Conservation (phyloP, 2,888 invertebrate genomes). For the Drosophila mimetica region DNA sequence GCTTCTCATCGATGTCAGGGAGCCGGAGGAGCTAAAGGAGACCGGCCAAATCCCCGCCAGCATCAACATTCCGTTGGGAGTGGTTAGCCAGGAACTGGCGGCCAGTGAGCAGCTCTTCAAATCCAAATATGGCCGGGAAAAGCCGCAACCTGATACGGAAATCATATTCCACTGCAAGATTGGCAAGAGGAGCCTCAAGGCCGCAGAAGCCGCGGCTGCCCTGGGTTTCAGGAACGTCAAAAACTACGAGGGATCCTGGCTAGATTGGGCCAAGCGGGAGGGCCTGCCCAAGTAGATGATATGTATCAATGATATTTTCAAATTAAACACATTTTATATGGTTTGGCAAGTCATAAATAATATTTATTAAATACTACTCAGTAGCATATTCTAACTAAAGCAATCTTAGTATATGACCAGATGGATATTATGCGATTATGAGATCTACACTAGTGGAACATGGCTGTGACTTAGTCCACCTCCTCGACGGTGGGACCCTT, state of each 20-base stretch:
- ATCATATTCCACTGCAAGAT: slow-evolving; percentile 89
- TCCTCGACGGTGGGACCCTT: slow-evolving; percentile 58
- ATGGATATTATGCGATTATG: slow-evolving; percentile 7
- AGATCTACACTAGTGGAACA: slow-evolving; percentile 13
- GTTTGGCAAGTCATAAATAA: slow-evolving; percentile 3
- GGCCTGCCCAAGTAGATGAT: slow-evolving; percentile 67
- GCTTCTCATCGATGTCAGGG: slow-evolving; percentile 90
- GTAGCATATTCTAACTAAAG: slow-evolving; percentile 3
- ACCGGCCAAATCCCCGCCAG: slow-evolving; percentile 90
- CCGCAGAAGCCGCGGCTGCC: slow-evolving; percentile 85
- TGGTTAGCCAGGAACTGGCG: slow-evolving; percentile 66
- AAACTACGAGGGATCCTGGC: slow-evolving; percentile 82
- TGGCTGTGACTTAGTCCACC: slow-evolving; percentile 51
- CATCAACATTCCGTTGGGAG: slow-evolving; percentile 90
- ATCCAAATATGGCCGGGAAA: slow-evolving; percentile 86
- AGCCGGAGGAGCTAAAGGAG: slow-evolving; percentile 89
- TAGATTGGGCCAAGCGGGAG: slow-evolving; percentile 82
- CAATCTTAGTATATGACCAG: not conserved
- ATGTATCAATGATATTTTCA: slow-evolving; percentile 58
- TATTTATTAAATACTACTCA: slow-evolving; percentile 8
- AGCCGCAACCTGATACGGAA: slow-evolving; percentile 86
- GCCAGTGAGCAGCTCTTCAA: slow-evolving; percentile 85
- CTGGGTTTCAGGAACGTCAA: slow-evolving; percentile 80
- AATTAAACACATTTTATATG: not conserved
- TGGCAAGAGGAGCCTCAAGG: slow-evolving; percentile 88